These are phyloP conservation scores for Harpagifer antarcticus DNA, from an alignment of 2,797 vertebrate species.

Conservation along the genomic window DNA sequence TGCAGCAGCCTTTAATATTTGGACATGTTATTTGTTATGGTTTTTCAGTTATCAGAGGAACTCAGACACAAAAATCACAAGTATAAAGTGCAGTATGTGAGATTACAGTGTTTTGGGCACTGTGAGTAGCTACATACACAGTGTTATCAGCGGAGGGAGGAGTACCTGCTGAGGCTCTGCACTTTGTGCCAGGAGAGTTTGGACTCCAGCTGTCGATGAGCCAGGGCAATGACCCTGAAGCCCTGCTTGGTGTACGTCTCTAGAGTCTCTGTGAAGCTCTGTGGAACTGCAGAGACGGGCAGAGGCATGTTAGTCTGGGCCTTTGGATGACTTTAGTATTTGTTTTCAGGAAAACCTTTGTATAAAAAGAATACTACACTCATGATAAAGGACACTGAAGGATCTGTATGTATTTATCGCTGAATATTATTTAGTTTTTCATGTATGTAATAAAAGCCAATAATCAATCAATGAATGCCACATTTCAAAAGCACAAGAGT, in stretches of 20 bases:
- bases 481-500: neutral
- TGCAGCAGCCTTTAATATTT: slow-evolving; percentile 19
- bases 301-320: neutral
- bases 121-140: neutral
- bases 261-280: slow-evolving; percentile 89
- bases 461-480: neutral
- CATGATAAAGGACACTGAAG: neutral
- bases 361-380: too few species aligned
- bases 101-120: neutral
- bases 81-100: neutral
- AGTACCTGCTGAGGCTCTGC: slow-evolving; percentile 92
- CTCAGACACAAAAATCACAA: neutral
- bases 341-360: neutral
- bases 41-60: slow-evolving; percentile 15
- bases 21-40: slow-evolving; percentile 2
- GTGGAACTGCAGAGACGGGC: slow-evolving; percentile 85
- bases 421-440: neutral
- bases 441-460: neutral
- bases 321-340: neutral
- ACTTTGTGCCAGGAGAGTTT: slow-evolving; percentile 98
- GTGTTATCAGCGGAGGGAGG: slow-evolving; percentile 29
- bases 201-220: slow-evolving; percentile 93
- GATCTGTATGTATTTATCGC: neutral
- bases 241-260: slow-evolving; percentile 95
- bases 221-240: slow-evolving; percentile 96